Evolutionary conservation across 2,797 vertebrate genomes (phyloP).

Genomic region (Bradypodion ventrale): DNA sequence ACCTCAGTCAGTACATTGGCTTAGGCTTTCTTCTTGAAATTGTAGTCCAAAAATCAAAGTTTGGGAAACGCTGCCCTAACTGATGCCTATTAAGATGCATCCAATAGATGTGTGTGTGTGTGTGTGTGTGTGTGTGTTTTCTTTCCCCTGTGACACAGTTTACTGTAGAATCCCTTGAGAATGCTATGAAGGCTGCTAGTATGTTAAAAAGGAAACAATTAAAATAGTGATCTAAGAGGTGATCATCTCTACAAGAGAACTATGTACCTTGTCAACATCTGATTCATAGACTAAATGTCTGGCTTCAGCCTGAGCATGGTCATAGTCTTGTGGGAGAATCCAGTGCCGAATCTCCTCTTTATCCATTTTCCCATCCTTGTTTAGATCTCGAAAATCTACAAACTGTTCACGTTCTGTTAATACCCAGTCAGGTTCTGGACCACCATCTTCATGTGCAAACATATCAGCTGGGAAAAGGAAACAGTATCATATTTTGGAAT

Average conservation of each 20-base stretch:
- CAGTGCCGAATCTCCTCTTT: slow-evolving; percentile 93
- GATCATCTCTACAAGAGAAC: background rate
- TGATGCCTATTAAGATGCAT: too few species aligned
- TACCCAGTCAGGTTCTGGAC: slow-evolving; percentile 96
- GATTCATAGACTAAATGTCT: slow-evolving; percentile 95
- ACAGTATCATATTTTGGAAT: background rate
- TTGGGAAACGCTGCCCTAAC: background rate
- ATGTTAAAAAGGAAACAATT: background rate
- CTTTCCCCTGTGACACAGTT: too few species aligned
- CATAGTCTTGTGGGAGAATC: slow-evolving; percentile 97
- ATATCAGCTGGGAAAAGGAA: slow-evolving; percentile 87
- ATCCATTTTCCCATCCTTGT: slow-evolving; percentile 98
- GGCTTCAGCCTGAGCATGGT: slow-evolving; percentile 95
- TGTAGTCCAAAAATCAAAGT: too few species aligned
- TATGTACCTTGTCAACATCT: slow-evolving; percentile 89
- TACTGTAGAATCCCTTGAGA: too few species aligned
- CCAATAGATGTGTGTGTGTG: too few species aligned
- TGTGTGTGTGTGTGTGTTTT: too few species aligned
- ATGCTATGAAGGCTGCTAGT: background rate
- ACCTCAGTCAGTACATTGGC: too few species aligned
- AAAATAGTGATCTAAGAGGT: background rate
- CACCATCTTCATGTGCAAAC: slow-evolving; percentile 93
- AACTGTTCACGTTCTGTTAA: slow-evolving; percentile 94
- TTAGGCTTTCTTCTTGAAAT: too few species aligned
- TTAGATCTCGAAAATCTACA: slow-evolving; percentile 93